Evolutionary conservation across 2,888 invertebrate genomes (phyloP).

Genomic region (Itoplectis maculator): DNA sequence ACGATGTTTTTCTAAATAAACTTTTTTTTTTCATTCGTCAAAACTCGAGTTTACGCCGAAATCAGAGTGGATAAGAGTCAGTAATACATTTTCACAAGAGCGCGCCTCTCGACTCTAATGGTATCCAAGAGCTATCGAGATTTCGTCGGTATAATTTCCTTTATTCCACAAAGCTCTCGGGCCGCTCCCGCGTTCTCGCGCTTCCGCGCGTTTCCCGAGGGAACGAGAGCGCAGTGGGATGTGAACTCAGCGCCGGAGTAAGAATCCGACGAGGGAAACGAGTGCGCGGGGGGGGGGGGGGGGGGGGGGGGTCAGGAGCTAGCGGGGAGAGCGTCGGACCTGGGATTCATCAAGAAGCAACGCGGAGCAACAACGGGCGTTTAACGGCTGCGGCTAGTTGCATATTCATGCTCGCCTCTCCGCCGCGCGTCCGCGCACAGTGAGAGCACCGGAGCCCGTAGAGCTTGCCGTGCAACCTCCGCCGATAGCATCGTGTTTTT

Average conservation of each 20-base stretch:
- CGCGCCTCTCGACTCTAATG: slow-evolving; percentile 22
- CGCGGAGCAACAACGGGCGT: slow-evolving; percentile 77
- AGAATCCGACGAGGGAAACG: slow-evolving; percentile 46
- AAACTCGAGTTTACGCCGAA: background rate
- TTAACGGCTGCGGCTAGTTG: slow-evolving; percentile 79
- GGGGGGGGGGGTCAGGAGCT: slow-evolving; percentile 21
- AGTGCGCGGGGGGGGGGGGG: background rate
- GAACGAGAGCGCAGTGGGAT: slow-evolving; percentile 28
- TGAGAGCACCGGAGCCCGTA: slow-evolving; percentile 10
- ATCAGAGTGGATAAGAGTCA: slow-evolving; percentile 14
- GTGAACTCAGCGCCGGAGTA: slow-evolving; percentile 52
- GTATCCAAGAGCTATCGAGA: slow-evolving; percentile 41
- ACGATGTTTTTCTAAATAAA: background rate
- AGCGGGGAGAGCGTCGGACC: slow-evolving; percentile 57
- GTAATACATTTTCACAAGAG: slow-evolving; percentile 19
- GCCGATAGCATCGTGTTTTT: slow-evolving; percentile 75
- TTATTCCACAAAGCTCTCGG: slow-evolving; percentile 19
- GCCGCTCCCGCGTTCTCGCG: background rate
- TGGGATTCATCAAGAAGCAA: slow-evolving; percentile 76
- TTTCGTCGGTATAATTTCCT: slow-evolving; percentile 58
- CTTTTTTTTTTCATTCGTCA: background rate
- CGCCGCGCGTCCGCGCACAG: slow-evolving; percentile 63
- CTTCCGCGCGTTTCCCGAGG: slow-evolving; percentile 1
- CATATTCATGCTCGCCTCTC: slow-evolving; percentile 80
- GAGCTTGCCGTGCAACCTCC: slow-evolving; percentile 70